Percentiles rank a stretch among this genome's conserved stretches.
Evolutionary conservation across 2,888 invertebrate genomes (phyloP).

Genomic region (Rhamphomyia laevipes): DNA sequence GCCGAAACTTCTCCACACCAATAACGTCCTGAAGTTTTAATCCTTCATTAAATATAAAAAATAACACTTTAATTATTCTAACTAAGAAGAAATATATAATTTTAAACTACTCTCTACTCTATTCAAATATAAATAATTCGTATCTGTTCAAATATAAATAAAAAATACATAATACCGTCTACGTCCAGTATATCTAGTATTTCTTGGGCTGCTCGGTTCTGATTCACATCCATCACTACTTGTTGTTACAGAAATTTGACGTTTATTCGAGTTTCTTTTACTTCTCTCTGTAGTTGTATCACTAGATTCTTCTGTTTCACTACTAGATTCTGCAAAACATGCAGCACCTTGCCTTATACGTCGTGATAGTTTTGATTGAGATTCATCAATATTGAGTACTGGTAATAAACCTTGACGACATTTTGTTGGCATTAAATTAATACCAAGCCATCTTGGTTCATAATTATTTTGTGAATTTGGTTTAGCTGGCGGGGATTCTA

Average conservation of each 20-base stretch:
- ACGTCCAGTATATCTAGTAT: not conserved
- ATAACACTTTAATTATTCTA: too few relatives aligned
- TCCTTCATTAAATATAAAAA: constrained; percentile 14
- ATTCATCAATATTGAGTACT: constrained; percentile 25
- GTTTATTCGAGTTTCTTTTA: constrained; percentile 10
- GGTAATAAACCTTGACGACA: constrained; percentile 34
- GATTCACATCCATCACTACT: constrained; percentile 38
- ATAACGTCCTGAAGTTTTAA: constrained; percentile 43
- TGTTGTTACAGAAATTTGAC: constrained; percentile 22
- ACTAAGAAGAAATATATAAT: too few relatives aligned
- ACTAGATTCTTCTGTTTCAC: constrained; percentile 24
- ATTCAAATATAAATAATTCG: too few relatives aligned
- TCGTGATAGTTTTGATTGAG: constrained; percentile 21
- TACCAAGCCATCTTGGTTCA: constrained; percentile 29
- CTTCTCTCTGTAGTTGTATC: constrained; percentile 5
- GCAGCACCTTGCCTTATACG: constrained; percentile 16
- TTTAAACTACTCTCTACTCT: too few relatives aligned
- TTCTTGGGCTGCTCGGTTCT: constrained; percentile 24
- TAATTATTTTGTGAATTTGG: constrained; percentile 22
- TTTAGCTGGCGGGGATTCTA: constrained; percentile 25
- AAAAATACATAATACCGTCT: not conserved
- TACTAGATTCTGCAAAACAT: constrained; percentile 27
- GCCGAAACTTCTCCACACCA: constrained; percentile 69
- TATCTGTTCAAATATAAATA: too few relatives aligned
- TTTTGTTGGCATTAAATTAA: constrained; percentile 32